Conservation (phyloP, 2,888 invertebrate species). For the Rotaria sp. region DNA sequence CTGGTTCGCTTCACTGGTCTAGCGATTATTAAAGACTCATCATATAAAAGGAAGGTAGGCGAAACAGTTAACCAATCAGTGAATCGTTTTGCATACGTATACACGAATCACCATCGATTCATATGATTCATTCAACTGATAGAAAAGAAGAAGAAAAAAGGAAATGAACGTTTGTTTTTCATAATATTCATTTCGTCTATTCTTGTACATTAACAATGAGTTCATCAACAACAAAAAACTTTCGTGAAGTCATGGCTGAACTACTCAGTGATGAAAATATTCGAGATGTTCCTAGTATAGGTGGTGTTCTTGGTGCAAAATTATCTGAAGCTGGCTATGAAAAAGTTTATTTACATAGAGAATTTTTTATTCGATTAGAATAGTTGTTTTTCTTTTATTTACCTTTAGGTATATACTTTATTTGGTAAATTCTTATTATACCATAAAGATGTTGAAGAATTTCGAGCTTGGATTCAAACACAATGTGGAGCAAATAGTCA, state of each 20-base stretch:
- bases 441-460: neutral
- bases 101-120: neutral
- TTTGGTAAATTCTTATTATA: conserved; percentile 19
- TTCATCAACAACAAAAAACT: neutral
- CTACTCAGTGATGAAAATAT: neutral
- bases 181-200: neutral
- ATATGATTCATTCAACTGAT: neutral
- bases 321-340: neutral
- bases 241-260: neutral
- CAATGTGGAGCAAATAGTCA: conserved; percentile 15
- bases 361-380: neutral
- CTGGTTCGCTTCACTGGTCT: neutral
- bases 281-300: neutral
- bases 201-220: neutral
- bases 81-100: neutral
- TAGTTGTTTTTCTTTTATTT: too few relatives aligned
- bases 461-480: conserved; percentile 14
- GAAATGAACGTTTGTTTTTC: neutral
- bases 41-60: too few relatives aligned
- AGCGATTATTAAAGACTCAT: too few relatives aligned
- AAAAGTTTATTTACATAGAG: neutral
- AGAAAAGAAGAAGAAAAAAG: too few relatives aligned
- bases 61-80: neutral
- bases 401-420: neutral
- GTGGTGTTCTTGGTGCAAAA: neutral